Evolutionary conservation across 2,113 vertebrate species (phyloP).

Genomic region (Cyanoliseus patagonus): DNA sequence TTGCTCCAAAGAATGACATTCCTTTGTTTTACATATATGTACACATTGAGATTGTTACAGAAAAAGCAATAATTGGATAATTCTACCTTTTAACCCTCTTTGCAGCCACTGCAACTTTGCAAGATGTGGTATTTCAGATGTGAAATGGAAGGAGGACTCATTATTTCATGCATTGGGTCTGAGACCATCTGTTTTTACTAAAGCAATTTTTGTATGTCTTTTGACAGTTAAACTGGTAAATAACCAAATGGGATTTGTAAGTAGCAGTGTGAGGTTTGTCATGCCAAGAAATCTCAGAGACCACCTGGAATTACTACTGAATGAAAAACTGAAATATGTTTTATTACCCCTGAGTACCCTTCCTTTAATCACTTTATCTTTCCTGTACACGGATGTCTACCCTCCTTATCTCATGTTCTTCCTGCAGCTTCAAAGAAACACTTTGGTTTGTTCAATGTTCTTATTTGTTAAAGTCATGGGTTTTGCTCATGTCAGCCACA

Average conservation of each 20-base stretch:
- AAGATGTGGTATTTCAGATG: background rate
- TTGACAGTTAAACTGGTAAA: slow-evolving; percentile 13
- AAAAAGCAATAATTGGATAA: background rate
- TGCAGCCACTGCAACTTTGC: background rate
- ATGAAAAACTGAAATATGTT: background rate
- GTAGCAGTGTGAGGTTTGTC: background rate
- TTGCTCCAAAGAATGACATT: background rate
- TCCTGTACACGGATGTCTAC: background rate
- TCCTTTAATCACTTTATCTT: slow-evolving; percentile 55
- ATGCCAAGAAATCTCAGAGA: background rate
- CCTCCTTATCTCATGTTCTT: slow-evolving; percentile 44
- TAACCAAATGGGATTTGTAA: background rate
- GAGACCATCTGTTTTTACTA: background rate
- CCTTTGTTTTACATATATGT: background rate
- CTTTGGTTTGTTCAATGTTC: background rate
- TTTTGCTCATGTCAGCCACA: background rate
- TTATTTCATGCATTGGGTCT: background rate
- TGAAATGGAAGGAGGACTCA: background rate
- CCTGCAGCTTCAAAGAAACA: slow-evolving; percentile 10
- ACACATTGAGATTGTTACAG: background rate
- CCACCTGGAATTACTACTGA: slow-evolving; percentile 18
- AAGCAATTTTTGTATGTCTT: background rate
- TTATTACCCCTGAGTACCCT: slow-evolving; percentile 14
- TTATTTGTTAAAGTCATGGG: background rate
- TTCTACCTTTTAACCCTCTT: background rate